Percentiles rank a stretch among this genome's conserved stretches.
Evolutionary conservation across 2,113 vertebrate genomes (phyloP).

Genomic region (Ailuropoda melanoleuca): DNA sequence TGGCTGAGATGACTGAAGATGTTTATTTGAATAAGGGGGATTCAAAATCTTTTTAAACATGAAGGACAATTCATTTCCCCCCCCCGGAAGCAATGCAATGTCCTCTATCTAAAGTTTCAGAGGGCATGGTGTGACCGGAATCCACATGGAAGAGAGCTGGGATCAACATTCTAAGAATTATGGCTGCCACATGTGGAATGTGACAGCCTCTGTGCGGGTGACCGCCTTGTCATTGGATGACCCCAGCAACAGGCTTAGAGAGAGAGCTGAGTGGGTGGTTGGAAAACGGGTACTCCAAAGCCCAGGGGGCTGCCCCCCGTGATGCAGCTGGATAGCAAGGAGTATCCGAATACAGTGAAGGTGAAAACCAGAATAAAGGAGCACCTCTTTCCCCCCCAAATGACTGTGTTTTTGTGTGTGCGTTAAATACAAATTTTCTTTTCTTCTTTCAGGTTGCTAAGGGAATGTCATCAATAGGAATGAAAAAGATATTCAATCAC

Average conservation of each 20-base stretch:
- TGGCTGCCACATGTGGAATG: not conserved
- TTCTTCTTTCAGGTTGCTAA: slow-evolving; percentile 32
- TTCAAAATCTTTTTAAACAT: not conserved
- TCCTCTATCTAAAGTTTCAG: not conserved
- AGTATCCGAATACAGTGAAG: not conserved
- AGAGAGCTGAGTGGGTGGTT: not conserved
- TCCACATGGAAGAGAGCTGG: not conserved
- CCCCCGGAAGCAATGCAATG: not conserved
- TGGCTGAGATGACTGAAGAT: not conserved
- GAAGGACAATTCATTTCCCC: not conserved
- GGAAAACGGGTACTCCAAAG: not conserved
- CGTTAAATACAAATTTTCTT: not conserved
- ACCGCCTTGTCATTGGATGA: not conserved
- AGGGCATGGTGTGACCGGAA: not conserved
- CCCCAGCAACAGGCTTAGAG: no score
- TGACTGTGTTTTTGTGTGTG: not conserved
- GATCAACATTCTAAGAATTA: not conserved
- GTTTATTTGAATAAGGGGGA: not conserved
- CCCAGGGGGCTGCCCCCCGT: fast-evolving
- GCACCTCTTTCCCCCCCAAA: not conserved
- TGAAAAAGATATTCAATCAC: slow-evolving; percentile 54
- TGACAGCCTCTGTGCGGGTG: not conserved
- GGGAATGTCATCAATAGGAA: slow-evolving; percentile 34
- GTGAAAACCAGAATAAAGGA: not conserved
- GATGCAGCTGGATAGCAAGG: no score